phyloP scores from a whole-genome alignment of 2,113 vertebrate species.

The Chinchilla lanigera region DNA sequence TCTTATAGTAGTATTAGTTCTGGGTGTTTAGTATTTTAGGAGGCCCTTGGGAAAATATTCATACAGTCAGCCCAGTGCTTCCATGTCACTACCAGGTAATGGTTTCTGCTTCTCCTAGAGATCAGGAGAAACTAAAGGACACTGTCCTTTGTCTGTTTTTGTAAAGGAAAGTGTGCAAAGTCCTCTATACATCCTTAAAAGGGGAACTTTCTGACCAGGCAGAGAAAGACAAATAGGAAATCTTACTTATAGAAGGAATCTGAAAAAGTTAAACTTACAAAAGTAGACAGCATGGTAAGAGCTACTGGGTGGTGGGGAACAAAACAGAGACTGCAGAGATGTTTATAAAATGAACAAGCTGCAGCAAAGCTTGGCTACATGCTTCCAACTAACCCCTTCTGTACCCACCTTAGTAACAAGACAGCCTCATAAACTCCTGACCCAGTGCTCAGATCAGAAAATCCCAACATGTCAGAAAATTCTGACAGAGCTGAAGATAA shows the following conservation, averaged over 20 bases:
- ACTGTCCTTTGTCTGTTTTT: not conserved
- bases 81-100: not conserved
- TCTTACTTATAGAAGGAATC: not conserved
- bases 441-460: not conserved
- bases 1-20: not conserved
- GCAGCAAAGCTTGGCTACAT: not conserved
- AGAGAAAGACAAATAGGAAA: not conserved
- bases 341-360: not conserved
- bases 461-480: not conserved
- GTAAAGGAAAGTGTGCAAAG: not conserved
- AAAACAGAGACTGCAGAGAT: rapidly evolving
- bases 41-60: not conserved
- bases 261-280: not conserved
- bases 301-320: not conserved
- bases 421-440: not conserved
- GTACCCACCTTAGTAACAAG: not conserved
- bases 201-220: not conserved
- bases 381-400: not conserved
- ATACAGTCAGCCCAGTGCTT: not conserved
- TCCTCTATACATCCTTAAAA: not conserved
- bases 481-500: not conserved
- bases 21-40: not conserved
- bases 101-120: conserved; percentile 31
- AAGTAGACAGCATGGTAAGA: not conserved
- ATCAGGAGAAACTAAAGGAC: conserved; percentile 18